phyloP scores from a whole-genome alignment of 2,797 vertebrate genomes.

The Pampus argenteus region DNA sequence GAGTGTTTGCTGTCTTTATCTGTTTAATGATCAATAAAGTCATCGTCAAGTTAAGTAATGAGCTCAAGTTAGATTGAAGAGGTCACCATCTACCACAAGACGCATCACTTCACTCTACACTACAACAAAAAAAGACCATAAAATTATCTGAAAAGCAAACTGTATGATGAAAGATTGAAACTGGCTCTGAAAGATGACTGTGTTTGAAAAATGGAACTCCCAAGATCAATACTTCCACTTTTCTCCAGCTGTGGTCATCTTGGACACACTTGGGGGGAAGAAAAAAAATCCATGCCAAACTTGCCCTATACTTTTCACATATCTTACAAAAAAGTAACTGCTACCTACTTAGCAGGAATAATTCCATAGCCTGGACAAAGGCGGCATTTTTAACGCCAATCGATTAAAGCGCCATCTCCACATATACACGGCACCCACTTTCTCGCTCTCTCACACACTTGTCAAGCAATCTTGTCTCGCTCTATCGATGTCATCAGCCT shows the following conservation, averaged over 20 bases:
- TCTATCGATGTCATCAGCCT: slow-evolving; percentile 79
- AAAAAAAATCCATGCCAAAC: slow-evolving; percentile 66
- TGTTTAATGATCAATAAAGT: neutral
- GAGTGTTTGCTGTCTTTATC: neutral
- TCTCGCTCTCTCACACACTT: slow-evolving; percentile 40
- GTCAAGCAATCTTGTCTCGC: slow-evolving; percentile 66
- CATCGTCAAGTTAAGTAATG: neutral
- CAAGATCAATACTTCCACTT: slow-evolving; percentile 76
- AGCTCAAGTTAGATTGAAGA: neutral
- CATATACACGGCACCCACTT: slow-evolving; percentile 23
- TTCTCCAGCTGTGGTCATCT: slow-evolving; percentile 70
- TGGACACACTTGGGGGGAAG: slow-evolving; percentile 48
- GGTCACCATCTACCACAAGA: slow-evolving; percentile 12
- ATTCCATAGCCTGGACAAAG: slow-evolving; percentile 58
- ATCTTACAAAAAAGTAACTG: slow-evolving; percentile 46
- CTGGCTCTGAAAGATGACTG: slow-evolving; percentile 62
- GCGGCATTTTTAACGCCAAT: slow-evolving; percentile 49
- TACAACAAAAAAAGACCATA: slow-evolving; percentile 57
- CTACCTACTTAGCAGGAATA: slow-evolving; percentile 45
- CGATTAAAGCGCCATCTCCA: slow-evolving; percentile 37
- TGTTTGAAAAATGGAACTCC: slow-evolving; percentile 75
- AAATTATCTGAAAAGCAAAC: slow-evolving; percentile 60
- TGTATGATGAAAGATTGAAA: slow-evolving; percentile 73
- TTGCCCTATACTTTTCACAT: slow-evolving; percentile 44
- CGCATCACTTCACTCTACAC: slow-evolving; percentile 37